Evolutionary conservation across 2,113 vertebrate genomes (phyloP).

Genomic region (Columba livia): DNA sequence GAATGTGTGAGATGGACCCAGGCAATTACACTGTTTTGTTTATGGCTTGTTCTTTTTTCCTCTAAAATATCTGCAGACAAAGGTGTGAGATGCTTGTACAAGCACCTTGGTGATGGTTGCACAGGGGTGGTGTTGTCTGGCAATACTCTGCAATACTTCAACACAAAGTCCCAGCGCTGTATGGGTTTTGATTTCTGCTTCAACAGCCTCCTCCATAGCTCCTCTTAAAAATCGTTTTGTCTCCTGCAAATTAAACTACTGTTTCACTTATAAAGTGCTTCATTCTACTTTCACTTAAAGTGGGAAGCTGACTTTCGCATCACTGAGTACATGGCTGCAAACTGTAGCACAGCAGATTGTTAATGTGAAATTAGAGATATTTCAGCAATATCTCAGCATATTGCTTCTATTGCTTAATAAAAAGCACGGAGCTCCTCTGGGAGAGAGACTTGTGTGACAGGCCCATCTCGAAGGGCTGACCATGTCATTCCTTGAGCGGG

Average conservation of each 20-base stretch:
- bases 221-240: neutral
- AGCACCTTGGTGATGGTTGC: rapidly evolving
- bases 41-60: neutral
- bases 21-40: neutral
- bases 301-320: neutral
- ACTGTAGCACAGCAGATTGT: neutral
- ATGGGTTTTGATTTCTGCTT: neutral
- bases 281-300: neutral
- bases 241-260: neutral
- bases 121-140: rapidly evolving
- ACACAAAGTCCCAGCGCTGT: rapidly evolving
- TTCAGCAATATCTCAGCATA: neutral
- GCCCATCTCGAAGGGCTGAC: neutral
- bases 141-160: neutral
- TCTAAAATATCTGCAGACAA: neutral
- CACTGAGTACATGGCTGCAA: neutral
- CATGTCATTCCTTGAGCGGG: neutral
- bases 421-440: neutral
- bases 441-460: neutral
- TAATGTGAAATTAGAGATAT: conserved; percentile 13
- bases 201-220: neutral
- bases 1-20: neutral
- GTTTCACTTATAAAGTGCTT: neutral
- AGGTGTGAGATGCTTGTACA: neutral
- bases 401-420: neutral